Evolutionary conservation across 2,797 vertebrate genomes (phyloP), one percentile per base, ranked within the genome.

Genomic region (Tolypeutes matacus): DNA sequence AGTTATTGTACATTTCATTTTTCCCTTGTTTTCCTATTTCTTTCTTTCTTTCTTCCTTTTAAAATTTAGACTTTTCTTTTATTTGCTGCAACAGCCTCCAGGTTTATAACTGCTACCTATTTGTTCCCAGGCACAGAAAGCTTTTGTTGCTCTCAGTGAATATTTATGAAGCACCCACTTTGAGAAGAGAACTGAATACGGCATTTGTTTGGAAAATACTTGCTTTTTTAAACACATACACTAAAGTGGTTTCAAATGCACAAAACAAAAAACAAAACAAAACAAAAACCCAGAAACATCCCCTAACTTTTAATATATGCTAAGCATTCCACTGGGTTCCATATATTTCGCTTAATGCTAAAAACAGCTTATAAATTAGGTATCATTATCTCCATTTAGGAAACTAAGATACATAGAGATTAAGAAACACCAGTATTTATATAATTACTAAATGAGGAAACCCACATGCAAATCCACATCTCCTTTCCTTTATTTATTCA

Each of bases 91-190:
- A 4, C 25, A 87, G 60, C 1, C 42, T 72, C 31, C 65, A 58
- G 14, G 53, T 90, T 84, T 86, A 36, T 88, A 95, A 95, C 46
- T 64, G 77, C 34, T 88, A 84, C 36, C 69, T 77, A 23, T 94
- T 81, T 96, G 51, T 82, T 95, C 60, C 62, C 34, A 78, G 65
- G 36, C 14, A 67, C 53, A 82, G 84, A 81, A 85, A 65, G 11
- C 56, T 91, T 87, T 96, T 84, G 95, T n/a, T 80, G n/a, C 36
- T 89, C 8, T 78, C 34, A 81, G n/a, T 73, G 67, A 95, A 91
- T 85, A 93, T 92, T 95, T 81, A 58, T 88, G 93, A n/a, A n/a
- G n/a, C n/a, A n/a, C n/a, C n/a, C n/a, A n/a, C n/a, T n/a, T n/a
- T n/a, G n/a, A 83, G 27, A n/a, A 93, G 64, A 90, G 72, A 83